phyloP scores from a whole-genome alignment of 2,797 vertebrate species.

The Pseudotriccus pelzelni region DNA sequence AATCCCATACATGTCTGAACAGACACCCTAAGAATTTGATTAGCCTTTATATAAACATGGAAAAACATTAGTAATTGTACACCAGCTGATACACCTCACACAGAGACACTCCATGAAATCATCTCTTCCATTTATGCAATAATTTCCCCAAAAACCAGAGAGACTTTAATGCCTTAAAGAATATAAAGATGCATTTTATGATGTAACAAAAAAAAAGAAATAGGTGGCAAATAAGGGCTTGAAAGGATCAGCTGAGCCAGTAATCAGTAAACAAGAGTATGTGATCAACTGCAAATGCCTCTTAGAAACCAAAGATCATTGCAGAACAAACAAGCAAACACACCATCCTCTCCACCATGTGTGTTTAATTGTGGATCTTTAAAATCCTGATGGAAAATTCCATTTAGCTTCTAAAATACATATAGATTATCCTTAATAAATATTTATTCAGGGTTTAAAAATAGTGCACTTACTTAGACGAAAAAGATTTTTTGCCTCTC shows the following conservation, averaged over 20 bases:
- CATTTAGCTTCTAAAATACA: not conserved
- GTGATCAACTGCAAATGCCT: not conserved
- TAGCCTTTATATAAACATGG: not conserved
- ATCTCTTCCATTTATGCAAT: not conserved
- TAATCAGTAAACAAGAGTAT: not conserved
- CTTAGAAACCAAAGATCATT: not conserved
- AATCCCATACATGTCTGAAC: not conserved
- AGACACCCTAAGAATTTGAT: not conserved
- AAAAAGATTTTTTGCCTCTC: not conserved
- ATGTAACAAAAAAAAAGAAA: not conserved
- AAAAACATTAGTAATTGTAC: not conserved
- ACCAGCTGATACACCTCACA: not conserved
- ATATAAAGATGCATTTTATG: not conserved
- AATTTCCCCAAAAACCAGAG: not conserved
- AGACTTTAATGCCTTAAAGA: not conserved
- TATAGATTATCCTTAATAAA: not conserved
- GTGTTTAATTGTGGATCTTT: not conserved
- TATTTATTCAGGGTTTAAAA: not conserved
- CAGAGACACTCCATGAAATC: not conserved
- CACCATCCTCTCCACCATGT: not conserved
- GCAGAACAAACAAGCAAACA: not conserved
- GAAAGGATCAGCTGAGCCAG: not conserved
- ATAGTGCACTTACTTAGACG: not conserved
- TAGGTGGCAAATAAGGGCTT: not conserved
- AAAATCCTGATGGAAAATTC: constrained; percentile 4